Base-by-base conservation (phyloP, 2,797 vertebrate species). In the Tragopan temminckii region DNA sequence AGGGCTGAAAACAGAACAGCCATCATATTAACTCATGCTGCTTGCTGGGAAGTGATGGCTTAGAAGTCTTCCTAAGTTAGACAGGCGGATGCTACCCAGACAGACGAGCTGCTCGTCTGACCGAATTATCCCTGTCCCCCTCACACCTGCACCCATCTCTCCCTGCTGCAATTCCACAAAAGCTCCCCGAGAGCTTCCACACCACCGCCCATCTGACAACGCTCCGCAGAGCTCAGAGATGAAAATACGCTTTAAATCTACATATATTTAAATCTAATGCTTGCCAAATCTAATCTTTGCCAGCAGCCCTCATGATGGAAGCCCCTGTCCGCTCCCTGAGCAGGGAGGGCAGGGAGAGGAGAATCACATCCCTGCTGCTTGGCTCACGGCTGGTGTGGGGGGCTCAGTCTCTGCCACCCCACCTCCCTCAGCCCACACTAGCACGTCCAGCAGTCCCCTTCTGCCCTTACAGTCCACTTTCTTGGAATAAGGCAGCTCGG, bases 261-360 rank as follows among this genome's bases (percentile, higher is more conserved):
- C 0, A 2, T 62, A 7, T 7, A 16, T 11, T 10, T 9, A 29
- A 85, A 35, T 1, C 21, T 1, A 40, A 7, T 7, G 0, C 3
- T 33, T 58, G 59, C 43, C 68, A 43, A 24, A 33, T 2, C 11
- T 13, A 11, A 0, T 8, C 8, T 17, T 5, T 52, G 11, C 68
- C 38, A 64, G 55, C 80, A 88, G 74, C 50, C 70, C 63, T 21
- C 19, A 55, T 0, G 31, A 15, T 5, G 16, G 50, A 23, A 70
- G 58, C 33, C 63, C 57, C 63, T 24, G 29, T 8, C 48, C 1
- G 0, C 7, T 79, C 64, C 61, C 52, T 25, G 13, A 27, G 2
- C 12, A 8, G 36, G 52, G 25, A 1, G 8, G 50, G 64, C 33
- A 5, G 3, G 9, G 63, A 3, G 36, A 61, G 70, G 19, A 19